Conservation (phyloP, 2,113 vertebrate species). For the Antechinus flavipes region DNA sequence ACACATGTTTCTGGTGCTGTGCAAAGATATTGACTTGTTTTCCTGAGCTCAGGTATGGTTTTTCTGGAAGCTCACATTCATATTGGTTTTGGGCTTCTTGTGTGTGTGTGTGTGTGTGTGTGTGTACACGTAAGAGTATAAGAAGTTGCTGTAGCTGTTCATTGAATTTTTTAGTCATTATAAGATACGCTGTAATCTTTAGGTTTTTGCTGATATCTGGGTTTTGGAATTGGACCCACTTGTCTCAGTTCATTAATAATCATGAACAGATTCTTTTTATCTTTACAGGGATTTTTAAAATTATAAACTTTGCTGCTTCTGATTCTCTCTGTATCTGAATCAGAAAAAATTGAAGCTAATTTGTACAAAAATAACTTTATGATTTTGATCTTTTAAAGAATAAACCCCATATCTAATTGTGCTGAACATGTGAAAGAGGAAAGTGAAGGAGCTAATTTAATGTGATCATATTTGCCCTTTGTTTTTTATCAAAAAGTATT, state of each 20-base stretch:
- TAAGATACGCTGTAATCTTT: neutral
- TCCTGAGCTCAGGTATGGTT: neutral
- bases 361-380: neutral
- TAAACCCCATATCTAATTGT: neutral
- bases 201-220: neutral
- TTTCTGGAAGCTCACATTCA: neutral
- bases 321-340: neutral
- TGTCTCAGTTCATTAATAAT: neutral
- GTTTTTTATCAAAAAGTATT: neutral
- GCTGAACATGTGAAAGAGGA: neutral
- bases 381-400: neutral
- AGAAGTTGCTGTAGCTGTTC: neutral
- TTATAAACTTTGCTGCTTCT: neutral
- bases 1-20: neutral
- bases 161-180: neutral
- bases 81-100: neutral
- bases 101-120: too few species aligned
- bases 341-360: neutral
- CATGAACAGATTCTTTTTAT: neutral
- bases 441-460: too few species aligned
- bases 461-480: neutral
- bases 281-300: neutral
- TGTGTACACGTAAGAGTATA: neutral
- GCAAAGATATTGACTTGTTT: neutral
- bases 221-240: neutral